Base-by-base conservation (phyloP, 2,113 vertebrate genomes). In the Pygoscelis antarcticus region DNA sequence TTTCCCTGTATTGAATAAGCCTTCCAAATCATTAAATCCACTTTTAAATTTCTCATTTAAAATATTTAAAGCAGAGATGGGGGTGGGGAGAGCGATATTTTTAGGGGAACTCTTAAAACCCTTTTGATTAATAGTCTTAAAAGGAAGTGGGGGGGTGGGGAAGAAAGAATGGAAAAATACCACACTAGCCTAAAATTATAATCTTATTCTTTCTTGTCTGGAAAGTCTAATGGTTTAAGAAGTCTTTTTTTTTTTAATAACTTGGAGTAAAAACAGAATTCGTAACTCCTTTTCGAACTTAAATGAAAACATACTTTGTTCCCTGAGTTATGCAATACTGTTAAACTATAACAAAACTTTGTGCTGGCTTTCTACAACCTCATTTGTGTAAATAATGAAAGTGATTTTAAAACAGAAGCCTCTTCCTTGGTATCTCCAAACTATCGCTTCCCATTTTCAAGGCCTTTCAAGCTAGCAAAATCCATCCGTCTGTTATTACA, bases 241-340 rank as follows among this genome's bases (percentile, higher is more conserved):
- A 32, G 42, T 42, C 55, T 86, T 84, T 0, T 13, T 42, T 42
- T 61, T 74, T 79, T 87, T 77, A 58, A 11, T 81, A 89, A 32
- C 74, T 85, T 83, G 46, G 70, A 74, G 29, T 83, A 40, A 86
- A 94, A 86, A 11, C 57, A 78, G 38, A 64, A 83, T 86, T 87
- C 0, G 1, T 81, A 88, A 82, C 54, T 92, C 34, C 25, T 54
- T 65, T 82, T 84, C 46, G 70, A 70, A 82, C n/a, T 71, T 93
- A 94, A 95, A 58, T 70, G 72, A 84, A 96, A 95, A 76, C 87
- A 89, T 87, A 84, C 61, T 95, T 94, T 93, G 72, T 93, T 69
- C 80, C 29, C 66, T 27, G 58, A 90, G 29, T 92, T 95, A 65
- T 32, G 69, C 66, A 88, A 13, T 79, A 11, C 36, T 68, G 64